These are phyloP conservation scores for Rhinichthys klamathensis DNA, from an alignment of 2,113 vertebrate genomes.

Conservation along the genomic window DNA sequence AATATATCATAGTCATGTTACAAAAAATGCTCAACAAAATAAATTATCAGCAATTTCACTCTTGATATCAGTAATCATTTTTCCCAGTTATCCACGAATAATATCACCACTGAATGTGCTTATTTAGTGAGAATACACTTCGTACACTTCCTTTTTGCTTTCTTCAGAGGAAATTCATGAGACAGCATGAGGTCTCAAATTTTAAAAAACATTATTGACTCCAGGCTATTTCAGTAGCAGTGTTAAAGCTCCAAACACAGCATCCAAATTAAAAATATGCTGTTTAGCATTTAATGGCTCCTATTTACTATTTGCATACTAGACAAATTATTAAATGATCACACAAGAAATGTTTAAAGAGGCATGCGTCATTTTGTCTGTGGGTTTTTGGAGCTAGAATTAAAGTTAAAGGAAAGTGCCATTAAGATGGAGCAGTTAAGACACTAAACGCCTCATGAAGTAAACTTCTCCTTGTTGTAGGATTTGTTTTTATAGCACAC, in stretches of 20 bases:
- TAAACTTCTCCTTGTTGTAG: neutral
- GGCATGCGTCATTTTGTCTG: neutral
- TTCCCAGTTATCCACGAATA: neutral
- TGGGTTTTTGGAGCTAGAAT: slow-evolving; percentile 25
- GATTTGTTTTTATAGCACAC: neutral
- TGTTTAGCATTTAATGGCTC: slow-evolving; percentile 24
- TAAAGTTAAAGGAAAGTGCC: neutral
- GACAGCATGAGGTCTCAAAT: slow-evolving; percentile 20
- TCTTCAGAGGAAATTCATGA: neutral
- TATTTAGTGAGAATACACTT: neutral
- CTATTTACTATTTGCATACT: slow-evolving; percentile 23
- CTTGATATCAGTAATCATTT: neutral
- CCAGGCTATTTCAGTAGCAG: neutral
- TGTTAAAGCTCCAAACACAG: neutral
- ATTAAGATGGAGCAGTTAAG: neutral
- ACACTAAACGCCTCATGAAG: slow-evolving; percentile 6
- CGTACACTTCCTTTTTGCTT: no score
- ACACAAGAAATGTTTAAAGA: slow-evolving; percentile 9
- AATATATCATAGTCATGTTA: neutral
- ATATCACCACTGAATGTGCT: neutral
- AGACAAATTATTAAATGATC: slow-evolving; percentile 8
- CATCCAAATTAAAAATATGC: neutral
- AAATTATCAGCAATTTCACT: neutral
- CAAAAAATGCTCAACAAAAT: neutral
- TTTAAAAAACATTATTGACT: slow-evolving; percentile 9